Base-by-base conservation (phyloP, 2,797 vertebrate genomes). In the Triplophysa yarkandensis region DNA sequence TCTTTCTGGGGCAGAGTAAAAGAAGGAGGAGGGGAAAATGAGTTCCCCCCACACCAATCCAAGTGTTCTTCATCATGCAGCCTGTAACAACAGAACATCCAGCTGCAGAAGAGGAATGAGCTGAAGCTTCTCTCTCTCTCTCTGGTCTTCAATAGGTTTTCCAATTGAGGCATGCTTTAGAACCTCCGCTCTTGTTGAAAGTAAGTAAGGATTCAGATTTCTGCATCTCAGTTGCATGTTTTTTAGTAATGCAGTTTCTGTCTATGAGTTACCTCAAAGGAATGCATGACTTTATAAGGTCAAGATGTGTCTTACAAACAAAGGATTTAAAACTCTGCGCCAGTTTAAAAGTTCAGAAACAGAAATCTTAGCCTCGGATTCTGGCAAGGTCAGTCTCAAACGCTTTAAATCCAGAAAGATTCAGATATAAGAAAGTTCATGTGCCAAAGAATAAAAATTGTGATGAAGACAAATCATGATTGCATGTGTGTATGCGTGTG, bases 21-120 rank as follows among this genome's bases (percentile, higher is more conserved):
- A 71, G 64, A 21, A 57, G 65, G 85, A 85, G 79, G 71, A 70
- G 78, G 61, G 83, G 64, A 81, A 80, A 74, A 71, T 83, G 84
- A 86, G n/a, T 66, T 77, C 58, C 77, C 79, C 74, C 79, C 76
- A 25, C 50, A 62, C 77, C 64, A 80, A 81, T 84, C 86, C 72
- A 66, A 58, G 68, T 30, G 65, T 69, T 68, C 74, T 64, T 68
- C 74, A 72, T 58, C 68, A 8, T 34, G 8, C 55, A 76, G 73
- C 52, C 71, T 63, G 16, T 43, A 55, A 43, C 67, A 88, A 87
- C 87, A 86, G 84, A 82, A 85, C 78, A 83, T 87, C 79, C 66
- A 76, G 73, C 44, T 77, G 86, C 21, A 41, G 60, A 68, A 8
- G 60, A 44, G 55, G 63, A 75, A 27, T 34, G 39, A 68, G 54